phyloP scores from a whole-genome alignment of 2,797 vertebrate genomes.

The Epinephelus awoara region DNA sequence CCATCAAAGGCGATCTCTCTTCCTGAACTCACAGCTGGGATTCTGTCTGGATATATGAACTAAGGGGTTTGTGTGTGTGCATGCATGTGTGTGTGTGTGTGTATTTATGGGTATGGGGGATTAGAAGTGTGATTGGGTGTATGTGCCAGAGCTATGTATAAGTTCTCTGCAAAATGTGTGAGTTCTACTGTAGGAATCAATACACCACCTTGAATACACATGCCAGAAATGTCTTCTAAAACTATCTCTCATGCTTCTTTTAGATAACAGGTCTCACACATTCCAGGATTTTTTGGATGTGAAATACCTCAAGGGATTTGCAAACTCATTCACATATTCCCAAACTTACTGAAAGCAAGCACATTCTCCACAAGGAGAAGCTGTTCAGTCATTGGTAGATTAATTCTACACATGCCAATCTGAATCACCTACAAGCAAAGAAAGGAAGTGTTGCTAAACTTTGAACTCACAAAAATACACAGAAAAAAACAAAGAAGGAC shows the following conservation, averaged over 20 bases:
- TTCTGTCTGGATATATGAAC: constrained; percentile 14
- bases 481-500: background rate
- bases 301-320: background rate
- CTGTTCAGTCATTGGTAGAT: too few relatives aligned
- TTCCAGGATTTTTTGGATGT: background rate
- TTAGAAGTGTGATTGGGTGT: constrained; percentile 6
- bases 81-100: background rate
- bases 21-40: constrained; percentile 20
- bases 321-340: background rate
- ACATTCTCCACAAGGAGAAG: background rate
- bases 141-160: background rate
- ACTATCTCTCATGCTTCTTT: background rate
- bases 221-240: constrained; percentile 1
- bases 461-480: background rate
- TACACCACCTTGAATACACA: background rate
- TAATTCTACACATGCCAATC: background rate
- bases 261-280: background rate
- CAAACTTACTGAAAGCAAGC: background rate
- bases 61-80: background rate
- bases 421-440: background rate
- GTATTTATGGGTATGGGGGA: background rate
- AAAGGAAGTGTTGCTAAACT: background rate
- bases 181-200: background rate
- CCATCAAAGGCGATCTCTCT: constrained; percentile 7
- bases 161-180: background rate